Percentiles rank a stretch among this genome's conserved stretches.
These are phyloP conservation scores for Acipenser ruthenus DNA, from an alignment of 2,797 vertebrate genomes.

Conservation along the genomic window DNA sequence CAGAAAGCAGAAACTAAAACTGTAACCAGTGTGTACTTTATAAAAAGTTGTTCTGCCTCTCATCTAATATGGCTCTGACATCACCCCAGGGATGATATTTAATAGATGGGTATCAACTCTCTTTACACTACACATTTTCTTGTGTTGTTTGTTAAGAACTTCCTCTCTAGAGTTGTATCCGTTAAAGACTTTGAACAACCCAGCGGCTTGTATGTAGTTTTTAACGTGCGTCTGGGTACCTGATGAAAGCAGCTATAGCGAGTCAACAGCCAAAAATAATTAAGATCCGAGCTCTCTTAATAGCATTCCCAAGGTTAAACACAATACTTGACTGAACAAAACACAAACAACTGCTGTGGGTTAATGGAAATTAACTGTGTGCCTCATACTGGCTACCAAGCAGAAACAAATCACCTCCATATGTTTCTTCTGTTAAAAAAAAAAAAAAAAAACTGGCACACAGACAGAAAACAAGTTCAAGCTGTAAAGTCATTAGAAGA, in stretches of 20 bases:
- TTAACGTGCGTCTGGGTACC: neutral
- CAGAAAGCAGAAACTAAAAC: too few relatives aligned
- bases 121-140: too few relatives aligned
- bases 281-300: neutral
- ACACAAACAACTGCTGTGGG: slow-evolving; percentile 9
- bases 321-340: neutral
- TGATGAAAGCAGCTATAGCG: neutral
- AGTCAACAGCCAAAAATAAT: slow-evolving; percentile 5
- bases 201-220: neutral
- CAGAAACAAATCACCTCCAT: slow-evolving; percentile 6
- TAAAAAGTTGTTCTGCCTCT: too few relatives aligned
- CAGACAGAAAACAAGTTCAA: neutral
- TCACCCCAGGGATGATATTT: too few relatives aligned
- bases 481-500: neutral
- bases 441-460: neutral
- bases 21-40: too few relatives aligned
- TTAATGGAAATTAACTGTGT: slow-evolving; percentile 12
- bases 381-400: slow-evolving; percentile 8
- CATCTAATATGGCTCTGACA: too few relatives aligned
- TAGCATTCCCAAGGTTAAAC: neutral
- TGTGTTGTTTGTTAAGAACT: too few relatives aligned
- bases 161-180: too few relatives aligned
- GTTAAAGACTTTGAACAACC: too few relatives aligned
- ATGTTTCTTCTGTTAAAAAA: neutral
- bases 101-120: too few relatives aligned